These are phyloP conservation scores for Gryllus bimaculatus DNA, from an alignment of 1,140 invertebrate genomes.

Conservation along the genomic window DNA sequence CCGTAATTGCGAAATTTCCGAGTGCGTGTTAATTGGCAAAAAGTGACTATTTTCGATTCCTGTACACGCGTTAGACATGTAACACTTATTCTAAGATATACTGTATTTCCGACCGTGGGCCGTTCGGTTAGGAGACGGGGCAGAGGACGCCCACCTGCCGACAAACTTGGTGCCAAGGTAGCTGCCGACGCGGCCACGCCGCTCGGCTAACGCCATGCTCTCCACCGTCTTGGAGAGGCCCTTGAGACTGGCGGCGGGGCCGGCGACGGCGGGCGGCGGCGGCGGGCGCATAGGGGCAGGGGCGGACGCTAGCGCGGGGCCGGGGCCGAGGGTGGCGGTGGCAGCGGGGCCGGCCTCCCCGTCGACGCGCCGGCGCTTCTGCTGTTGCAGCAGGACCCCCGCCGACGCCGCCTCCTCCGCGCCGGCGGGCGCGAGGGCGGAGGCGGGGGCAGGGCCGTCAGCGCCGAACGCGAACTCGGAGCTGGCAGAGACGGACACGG, in stretches of 20 bases:
- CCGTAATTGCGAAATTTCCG: too few relatives aligned
- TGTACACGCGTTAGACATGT: too few relatives aligned
- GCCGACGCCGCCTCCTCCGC: background rate
- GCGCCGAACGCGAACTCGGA: constrained; percentile 19
- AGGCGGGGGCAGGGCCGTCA: background rate
- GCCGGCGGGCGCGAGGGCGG: background rate
- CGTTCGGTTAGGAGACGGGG: too few relatives aligned
- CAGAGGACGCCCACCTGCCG: background rate
- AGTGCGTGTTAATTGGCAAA: too few relatives aligned
- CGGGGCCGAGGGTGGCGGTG: too few relatives aligned
- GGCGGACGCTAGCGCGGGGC: too few relatives aligned
- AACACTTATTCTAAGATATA: too few relatives aligned
- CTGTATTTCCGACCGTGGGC: too few relatives aligned
- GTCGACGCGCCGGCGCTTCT: background rate
- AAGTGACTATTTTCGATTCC: too few relatives aligned
- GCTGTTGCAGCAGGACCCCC: too few relatives aligned
- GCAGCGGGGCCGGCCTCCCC: background rate
- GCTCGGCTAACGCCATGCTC: background rate
- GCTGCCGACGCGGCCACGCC: background rate
- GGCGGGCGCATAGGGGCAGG: too few relatives aligned
- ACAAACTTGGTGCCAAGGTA: constrained; percentile 9
- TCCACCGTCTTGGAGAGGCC: background rate
- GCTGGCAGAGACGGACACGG: constrained; percentile 20
- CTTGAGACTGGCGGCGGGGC: background rate
- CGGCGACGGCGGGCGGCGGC: too few relatives aligned